Conservation (phyloP, 2,113 vertebrate genomes). For the Takifugu flavidus region DNA sequence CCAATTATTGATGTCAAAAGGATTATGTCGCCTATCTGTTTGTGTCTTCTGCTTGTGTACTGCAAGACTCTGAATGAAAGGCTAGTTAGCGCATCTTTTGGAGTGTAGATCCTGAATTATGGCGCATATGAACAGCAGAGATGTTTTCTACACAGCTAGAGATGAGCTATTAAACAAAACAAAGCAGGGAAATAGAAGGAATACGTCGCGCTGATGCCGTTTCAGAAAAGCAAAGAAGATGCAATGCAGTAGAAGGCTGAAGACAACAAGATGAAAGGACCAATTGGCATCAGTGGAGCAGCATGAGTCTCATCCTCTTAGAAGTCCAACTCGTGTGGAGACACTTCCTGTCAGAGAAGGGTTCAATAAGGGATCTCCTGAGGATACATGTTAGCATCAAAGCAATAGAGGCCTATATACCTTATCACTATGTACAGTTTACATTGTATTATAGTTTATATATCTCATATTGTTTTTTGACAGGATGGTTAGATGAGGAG, state of each 20-base stretch:
- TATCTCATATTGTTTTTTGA: too few relatives aligned
- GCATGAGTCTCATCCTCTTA: too few relatives aligned
- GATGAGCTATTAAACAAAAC: constrained; percentile 21
- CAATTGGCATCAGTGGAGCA: constrained; percentile 16
- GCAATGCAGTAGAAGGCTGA: not conserved
- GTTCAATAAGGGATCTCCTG: too few relatives aligned
- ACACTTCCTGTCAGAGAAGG: too few relatives aligned
- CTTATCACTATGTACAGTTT: too few relatives aligned
- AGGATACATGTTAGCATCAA: too few relatives aligned
- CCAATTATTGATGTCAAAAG: constrained; percentile 72
- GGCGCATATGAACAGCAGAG: constrained; percentile 2
- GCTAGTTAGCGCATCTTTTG: constrained; percentile 27
- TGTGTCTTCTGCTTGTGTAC: constrained; percentile 28
- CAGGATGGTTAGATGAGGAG: too few relatives aligned
- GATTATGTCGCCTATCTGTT: constrained; percentile 51
- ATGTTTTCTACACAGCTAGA: constrained; percentile 11
- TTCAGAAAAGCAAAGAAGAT: constrained; percentile 6
- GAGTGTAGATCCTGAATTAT: not conserved
- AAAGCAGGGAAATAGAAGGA: not conserved
- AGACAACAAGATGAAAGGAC: constrained; percentile 32
- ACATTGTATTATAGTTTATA: too few relatives aligned
- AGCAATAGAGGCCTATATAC: too few relatives aligned
- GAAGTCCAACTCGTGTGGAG: too few relatives aligned
- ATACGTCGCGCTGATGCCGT: not conserved
- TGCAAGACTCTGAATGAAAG: constrained; percentile 24